phyloP scores from a whole-genome alignment of 2,113 vertebrate genomes.

The Phaethornis superciliosus region DNA sequence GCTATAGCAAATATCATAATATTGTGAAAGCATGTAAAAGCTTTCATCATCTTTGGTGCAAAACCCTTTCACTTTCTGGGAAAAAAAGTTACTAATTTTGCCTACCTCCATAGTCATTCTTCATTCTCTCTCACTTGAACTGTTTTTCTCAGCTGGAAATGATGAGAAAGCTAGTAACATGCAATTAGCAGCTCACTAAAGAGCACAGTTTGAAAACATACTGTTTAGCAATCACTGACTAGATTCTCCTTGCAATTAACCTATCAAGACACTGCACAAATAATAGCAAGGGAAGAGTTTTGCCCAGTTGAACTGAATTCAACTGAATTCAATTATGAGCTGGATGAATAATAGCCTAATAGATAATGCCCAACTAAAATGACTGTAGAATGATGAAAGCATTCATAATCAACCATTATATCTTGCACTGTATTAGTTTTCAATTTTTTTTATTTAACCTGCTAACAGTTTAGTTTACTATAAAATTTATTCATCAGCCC shows the following conservation, averaged over 20 bases:
- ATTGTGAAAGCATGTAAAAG: not conserved
- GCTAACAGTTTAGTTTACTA: not conserved
- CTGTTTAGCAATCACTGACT: not conserved
- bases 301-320: not conserved
- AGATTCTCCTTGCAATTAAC: not conserved
- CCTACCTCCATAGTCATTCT: not conserved
- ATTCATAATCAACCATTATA: not conserved
- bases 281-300: not conserved
- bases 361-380: not conserved
- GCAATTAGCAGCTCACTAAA: conserved; percentile 20
- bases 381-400: not conserved
- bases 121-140: not conserved
- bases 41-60: not conserved
- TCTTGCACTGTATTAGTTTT: not conserved
- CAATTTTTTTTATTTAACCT: not conserved
- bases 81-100: not conserved
- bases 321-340: not conserved
- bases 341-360: not conserved
- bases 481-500: not conserved
- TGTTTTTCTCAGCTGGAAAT: conserved; percentile 10
- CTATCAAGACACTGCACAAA: not conserved
- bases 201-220: not conserved
- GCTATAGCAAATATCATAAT: not conserved
- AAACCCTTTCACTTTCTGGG: not conserved
- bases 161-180: not conserved